These are phyloP conservation scores for Alethe diademata DNA, from an alignment of 2,113 vertebrate genomes.

Conservation along the genomic window DNA sequence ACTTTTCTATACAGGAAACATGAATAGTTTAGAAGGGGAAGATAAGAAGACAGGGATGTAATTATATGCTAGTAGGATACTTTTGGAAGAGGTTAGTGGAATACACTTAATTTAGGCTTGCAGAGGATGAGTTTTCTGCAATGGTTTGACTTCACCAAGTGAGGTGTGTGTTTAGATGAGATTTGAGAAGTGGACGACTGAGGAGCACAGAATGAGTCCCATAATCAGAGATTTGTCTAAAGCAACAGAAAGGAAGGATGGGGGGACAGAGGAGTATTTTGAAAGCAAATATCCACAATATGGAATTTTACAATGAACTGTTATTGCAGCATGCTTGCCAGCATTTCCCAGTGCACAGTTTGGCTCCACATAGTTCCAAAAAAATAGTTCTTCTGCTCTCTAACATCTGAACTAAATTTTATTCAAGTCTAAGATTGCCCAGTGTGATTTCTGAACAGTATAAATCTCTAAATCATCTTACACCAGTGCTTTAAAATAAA, in stretches of 20 bases:
- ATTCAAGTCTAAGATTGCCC: neutral
- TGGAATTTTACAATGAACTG: neutral
- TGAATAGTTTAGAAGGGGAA: neutral
- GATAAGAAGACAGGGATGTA: fast-evolving
- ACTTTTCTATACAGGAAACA: neutral
- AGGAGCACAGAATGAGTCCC: neutral
- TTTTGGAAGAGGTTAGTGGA: neutral
- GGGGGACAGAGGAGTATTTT: neutral
- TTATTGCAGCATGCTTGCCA: neutral
- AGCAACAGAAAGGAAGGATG: neutral
- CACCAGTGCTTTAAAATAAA: neutral
- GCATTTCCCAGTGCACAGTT: neutral
- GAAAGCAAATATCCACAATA: neutral
- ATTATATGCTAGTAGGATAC: neutral
- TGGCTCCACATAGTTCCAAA: neutral
- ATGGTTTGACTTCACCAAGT: neutral
- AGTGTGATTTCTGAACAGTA: neutral
- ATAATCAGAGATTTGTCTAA: neutral
- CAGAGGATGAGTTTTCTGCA: neutral
- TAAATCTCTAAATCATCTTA: neutral
- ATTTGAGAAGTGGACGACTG: neutral
- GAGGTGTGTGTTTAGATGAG: neutral
- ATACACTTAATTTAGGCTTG: neutral
- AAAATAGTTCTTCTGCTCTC: neutral
- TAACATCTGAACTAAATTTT: neutral